Percentiles rank a stretch among this genome's conserved stretches.
phyloP scores from a whole-genome alignment of 2,113 vertebrate species.

The Oncorhynchus keta region DNA sequence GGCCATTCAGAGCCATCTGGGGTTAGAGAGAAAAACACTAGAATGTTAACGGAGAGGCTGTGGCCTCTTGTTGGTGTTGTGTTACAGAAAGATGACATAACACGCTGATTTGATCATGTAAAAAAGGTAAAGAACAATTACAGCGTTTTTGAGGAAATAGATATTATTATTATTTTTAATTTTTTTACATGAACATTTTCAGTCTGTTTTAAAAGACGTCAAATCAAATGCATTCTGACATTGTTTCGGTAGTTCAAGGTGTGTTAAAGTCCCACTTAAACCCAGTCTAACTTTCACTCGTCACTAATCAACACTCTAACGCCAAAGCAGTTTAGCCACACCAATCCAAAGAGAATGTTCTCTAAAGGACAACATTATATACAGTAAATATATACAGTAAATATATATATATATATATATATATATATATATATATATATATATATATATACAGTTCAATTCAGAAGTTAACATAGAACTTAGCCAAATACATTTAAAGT shows the following conservation, averaged over 20 bases:
- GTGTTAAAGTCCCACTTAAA: neutral
- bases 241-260: neutral
- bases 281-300: neutral
- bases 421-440: neutral
- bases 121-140: neutral
- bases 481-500: too few species aligned
- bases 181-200: too few species aligned
- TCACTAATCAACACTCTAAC: neutral
- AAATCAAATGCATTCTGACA: too few species aligned
- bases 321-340: neutral
- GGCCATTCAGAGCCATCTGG: conserved; percentile 29
- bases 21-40: conserved; percentile 23
- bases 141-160: too few species aligned
- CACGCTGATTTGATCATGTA: neutral
- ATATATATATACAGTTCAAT: too few species aligned
- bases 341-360: conserved; percentile 4
- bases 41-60: conserved; percentile 3
- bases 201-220: too few species aligned
- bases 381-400: too few species aligned
- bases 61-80: conserved; percentile 10
- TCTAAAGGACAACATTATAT: neutral
- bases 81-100: neutral
- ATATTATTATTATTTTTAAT: too few species aligned
- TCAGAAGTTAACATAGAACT: too few species aligned
- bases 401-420: neutral